Conservation (phyloP, 2,797 vertebrate species). For the Poeciliopsis presidionis region DNA sequence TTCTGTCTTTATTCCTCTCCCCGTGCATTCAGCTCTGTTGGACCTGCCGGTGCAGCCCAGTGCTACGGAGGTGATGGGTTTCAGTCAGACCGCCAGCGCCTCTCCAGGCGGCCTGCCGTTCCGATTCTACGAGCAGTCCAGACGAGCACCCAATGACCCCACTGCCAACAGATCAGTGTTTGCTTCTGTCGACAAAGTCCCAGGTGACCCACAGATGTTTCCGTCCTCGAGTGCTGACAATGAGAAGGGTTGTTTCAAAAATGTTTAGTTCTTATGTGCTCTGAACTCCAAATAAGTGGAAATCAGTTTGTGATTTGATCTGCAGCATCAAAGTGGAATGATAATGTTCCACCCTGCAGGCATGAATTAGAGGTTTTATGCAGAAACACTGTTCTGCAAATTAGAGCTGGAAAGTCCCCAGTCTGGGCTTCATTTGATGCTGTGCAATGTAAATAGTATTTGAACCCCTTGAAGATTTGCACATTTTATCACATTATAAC, state of each 20-base stretch:
- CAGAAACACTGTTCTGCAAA: neutral
- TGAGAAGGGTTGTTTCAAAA: neutral
- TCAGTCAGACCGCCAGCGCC: conserved; percentile 83
- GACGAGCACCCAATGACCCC: conserved; percentile 89
- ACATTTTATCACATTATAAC: neutral
- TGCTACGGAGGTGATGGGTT: conserved; percentile 89
- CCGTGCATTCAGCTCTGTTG: conserved; percentile 53
- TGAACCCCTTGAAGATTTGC: neutral
- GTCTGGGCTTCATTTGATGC: neutral
- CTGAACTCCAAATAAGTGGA: conserved; percentile 4
- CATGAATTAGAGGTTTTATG: conserved; percentile 6
- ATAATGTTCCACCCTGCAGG: neutral
- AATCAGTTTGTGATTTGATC: conserved; percentile 29
- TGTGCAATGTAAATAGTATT: neutral
- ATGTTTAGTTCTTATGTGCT: neutral
- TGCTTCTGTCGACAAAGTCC: conserved; percentile 95
- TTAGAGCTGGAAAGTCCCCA: conserved; percentile 11
- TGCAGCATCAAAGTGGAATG: conserved; percentile 5
- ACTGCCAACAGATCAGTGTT: conserved; percentile 89
- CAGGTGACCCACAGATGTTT: conserved; percentile 81
- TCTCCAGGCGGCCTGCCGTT: conserved; percentile 87
- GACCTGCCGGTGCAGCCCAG: conserved; percentile 84
- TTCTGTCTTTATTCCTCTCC: neutral
- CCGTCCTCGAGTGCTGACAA: neutral
- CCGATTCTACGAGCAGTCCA: conserved; percentile 94